These are phyloP conservation scores for Chydorus sphaericus DNA, from an alignment of 2,888 invertebrate species.

Conservation along the genomic window DNA sequence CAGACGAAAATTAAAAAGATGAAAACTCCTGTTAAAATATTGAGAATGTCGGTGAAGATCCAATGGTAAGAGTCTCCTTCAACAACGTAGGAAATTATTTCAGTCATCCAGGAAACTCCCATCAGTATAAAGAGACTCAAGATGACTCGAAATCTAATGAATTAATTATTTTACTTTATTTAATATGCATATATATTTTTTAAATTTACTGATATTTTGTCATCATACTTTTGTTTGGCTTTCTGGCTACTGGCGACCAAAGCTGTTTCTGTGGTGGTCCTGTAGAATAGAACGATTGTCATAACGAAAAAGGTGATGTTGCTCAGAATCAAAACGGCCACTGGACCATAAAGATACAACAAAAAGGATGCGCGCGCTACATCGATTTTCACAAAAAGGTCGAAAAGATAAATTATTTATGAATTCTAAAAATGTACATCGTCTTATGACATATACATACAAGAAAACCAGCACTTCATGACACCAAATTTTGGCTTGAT, in stretches of 20 bases:
- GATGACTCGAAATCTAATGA: constrained; percentile 19
- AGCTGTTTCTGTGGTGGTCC: not conserved
- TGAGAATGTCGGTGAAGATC: constrained; percentile 19
- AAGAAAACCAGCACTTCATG: constrained; percentile 10
- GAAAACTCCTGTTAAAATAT: constrained; percentile 22
- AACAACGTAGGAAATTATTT: constrained; percentile 21
- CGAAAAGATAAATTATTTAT: constrained; percentile 19
- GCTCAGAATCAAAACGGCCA: constrained; percentile 44
- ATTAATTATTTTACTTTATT: not conserved
- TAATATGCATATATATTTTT: not conserved
- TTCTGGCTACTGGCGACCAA: not conserved
- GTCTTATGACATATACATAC: constrained; percentile 17
- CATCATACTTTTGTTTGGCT: constrained; percentile 8
- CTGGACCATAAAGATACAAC: constrained; percentile 48
- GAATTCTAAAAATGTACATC: not conserved
- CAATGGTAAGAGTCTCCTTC: constrained; percentile 18
- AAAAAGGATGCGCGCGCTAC: constrained; percentile 24
- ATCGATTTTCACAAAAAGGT: constrained; percentile 18
- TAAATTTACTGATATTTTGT: not conserved
- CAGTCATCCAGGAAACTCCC: constrained; percentile 22
- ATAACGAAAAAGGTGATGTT: constrained; percentile 51
- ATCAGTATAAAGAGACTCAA: constrained; percentile 21
- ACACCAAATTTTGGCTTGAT: constrained; percentile 8
- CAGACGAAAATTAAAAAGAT: constrained; percentile 27
- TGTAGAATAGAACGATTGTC: constrained; percentile 33